These are phyloP conservation scores for Eleginops maclovinus DNA, from an alignment of 2,113 vertebrate species.

Conservation along the genomic window DNA sequence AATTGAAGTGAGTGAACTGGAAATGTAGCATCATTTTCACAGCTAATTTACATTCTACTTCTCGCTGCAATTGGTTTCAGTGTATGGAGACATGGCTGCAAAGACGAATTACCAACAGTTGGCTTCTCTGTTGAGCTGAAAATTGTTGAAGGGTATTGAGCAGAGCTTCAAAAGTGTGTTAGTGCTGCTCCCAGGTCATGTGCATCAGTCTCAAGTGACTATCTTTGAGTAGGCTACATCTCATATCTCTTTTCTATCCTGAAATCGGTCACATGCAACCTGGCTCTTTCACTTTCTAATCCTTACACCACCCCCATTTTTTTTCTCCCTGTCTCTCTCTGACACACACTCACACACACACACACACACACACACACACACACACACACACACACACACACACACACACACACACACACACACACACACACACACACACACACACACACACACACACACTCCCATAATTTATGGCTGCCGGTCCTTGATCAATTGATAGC, in stretches of 20 bases:
- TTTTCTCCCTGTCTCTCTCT: slow-evolving; percentile 10
- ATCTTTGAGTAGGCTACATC: slow-evolving; percentile 27
- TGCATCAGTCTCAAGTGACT: slow-evolving; percentile 46
- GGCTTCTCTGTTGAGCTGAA: slow-evolving; percentile 17
- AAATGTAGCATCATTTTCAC: slow-evolving; percentile 17
- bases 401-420: background rate
- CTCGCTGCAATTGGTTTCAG: slow-evolving; percentile 7
- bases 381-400: slow-evolving; percentile 54
- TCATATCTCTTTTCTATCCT: slow-evolving; percentile 57
- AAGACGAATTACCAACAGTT: slow-evolving; percentile 43
- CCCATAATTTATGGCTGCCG: slow-evolving; percentile 94
- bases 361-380: background rate
- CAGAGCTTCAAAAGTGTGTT: slow-evolving; percentile 22
- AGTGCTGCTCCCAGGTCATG: slow-evolving; percentile 32
- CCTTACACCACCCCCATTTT: slow-evolving; percentile 34
- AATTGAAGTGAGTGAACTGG: slow-evolving; percentile 15
- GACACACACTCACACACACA: background rate
- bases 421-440: background rate
- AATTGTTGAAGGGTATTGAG: slow-evolving; percentile 23
- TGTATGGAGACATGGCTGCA: slow-evolving; percentile 9
- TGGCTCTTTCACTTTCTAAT: slow-evolving; percentile 43
- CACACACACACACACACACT: slow-evolving; percentile 58
- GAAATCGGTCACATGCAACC: slow-evolving; percentile 58
- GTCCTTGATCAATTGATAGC: slow-evolving; percentile 99
- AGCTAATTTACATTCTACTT: slow-evolving; percentile 48